A percentile compares a stretch with the other conserved stretches of the same genome.
These are phyloP conservation scores for Ceratina australensis DNA, from an alignment of 1,140 invertebrate species.

Conservation along the genomic window DNA sequence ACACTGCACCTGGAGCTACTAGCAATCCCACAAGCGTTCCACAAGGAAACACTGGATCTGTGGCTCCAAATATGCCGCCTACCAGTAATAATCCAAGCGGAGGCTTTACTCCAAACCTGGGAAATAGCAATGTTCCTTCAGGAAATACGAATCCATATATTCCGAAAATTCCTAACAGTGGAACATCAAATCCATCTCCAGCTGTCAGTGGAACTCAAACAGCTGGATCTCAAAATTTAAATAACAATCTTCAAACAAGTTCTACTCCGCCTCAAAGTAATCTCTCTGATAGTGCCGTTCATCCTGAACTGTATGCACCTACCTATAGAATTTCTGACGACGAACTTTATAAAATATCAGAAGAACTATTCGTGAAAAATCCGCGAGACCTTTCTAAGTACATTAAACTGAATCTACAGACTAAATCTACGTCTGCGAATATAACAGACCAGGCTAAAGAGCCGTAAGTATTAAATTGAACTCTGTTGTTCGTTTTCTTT, in stretches of 20 bases:
- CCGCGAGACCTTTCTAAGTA: constrained; percentile 67
- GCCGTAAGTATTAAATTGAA: constrained; percentile 67
- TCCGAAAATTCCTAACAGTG: background rate
- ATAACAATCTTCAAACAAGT: background rate
- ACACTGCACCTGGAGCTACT: constrained; percentile 28
- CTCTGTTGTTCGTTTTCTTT: background rate
- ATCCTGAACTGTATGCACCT: background rate
- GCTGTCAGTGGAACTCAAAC: background rate
- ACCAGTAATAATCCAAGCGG: constrained; percentile 16
- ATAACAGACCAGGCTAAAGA: constrained; percentile 70
- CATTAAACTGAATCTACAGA: constrained; percentile 74
- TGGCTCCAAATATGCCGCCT: background rate
- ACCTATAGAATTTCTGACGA: constrained; percentile 64
- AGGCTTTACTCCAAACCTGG: background rate
- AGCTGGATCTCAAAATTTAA: background rate
- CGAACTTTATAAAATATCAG: constrained; percentile 70
- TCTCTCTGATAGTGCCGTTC: background rate
- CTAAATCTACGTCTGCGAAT: constrained; percentile 55
- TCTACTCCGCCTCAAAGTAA: background rate
- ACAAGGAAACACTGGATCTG: background rate
- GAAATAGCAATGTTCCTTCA: background rate
- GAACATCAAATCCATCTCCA: background rate
- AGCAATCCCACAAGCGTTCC: constrained; percentile 10
- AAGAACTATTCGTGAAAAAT: constrained; percentile 72
- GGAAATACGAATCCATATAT: background rate